These are phyloP conservation scores for Ariopsis seemanni DNA, from an alignment of 2,113 vertebrate species.

Conservation along the genomic window DNA sequence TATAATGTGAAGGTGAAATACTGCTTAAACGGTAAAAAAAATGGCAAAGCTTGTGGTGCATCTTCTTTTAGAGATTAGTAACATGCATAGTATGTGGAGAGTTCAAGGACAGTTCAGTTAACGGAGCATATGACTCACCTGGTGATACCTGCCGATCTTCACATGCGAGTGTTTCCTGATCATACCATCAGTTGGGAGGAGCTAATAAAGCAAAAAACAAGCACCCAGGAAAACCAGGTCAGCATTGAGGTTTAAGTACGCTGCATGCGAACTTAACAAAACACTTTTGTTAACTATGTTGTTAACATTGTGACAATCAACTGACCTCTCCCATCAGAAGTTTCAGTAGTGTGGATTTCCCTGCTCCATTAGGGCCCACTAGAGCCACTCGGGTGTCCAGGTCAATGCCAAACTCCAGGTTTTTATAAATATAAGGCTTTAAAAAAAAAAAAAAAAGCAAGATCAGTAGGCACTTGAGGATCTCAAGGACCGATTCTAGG, in stretches of 20 bases:
- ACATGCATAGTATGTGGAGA: no score
- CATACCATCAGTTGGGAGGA: constrained; percentile 95
- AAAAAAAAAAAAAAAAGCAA: constrained; percentile 10
- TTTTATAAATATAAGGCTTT: constrained; percentile 93
- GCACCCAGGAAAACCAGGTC: not conserved
- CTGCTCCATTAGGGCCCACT: constrained; percentile 95
- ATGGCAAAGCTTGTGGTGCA: not conserved
- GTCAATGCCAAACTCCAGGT: constrained; percentile 96
- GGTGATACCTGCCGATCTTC: constrained; percentile 97
- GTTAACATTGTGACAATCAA: not conserved
- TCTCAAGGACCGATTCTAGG: not conserved
- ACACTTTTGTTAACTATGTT: not conserved
- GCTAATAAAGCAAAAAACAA: constrained; percentile 64
- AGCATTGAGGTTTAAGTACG: not conserved
- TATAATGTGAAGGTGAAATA: not conserved
- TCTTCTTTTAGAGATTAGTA: not conserved
- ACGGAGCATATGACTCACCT: constrained; percentile 70
- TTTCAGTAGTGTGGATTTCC: constrained; percentile 94
- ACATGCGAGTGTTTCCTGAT: constrained; percentile 98
- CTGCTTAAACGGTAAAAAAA: not conserved
- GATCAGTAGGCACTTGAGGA: not conserved
- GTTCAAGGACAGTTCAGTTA: not conserved
- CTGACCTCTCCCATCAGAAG: constrained; percentile 93
- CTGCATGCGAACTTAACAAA: not conserved
- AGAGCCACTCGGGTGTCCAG: constrained; percentile 95